Evolutionary conservation across 2,113 vertebrate species (phyloP), one percentile per base, ranked within the genome.

Genomic region (Peromyscus leucopus): DNA sequence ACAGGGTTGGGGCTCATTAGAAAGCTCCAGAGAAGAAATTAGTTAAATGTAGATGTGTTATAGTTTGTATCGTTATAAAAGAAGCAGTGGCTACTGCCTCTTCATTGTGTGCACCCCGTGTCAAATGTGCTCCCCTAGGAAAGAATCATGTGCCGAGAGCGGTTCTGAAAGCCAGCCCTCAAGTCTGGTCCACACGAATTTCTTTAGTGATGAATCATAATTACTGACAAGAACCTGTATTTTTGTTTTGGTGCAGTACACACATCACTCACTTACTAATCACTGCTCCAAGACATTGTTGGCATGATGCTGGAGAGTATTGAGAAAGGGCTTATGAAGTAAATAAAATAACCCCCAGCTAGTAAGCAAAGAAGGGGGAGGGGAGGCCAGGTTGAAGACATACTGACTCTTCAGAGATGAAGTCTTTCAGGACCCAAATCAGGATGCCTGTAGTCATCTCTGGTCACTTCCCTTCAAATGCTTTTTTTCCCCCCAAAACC

Each of bases 101-200:
- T 74, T 95, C 5, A 26, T 36, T 5, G 42, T 51, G 87, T 55
- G 5, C 36, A 80, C 85, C 26, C 1, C 1, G 51, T 55, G 26
- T 84, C 0, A 7, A 26, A n/a, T 39, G 93, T 75, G 92, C 96
- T 94, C 90, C 1, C 94, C 71, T 69, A 98, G 98, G 91, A 71
- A 97, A 98, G 1, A 91, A 96, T 8, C 75, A 90, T 36, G 85
- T 75, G 97, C 97, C 0, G 93, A 96, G 16, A 93, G 84, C 15
- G 67, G 48, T 72, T 96, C 95, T n/a, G 97, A 96, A 91, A 96
- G 90, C 5, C 92, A 95, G 31, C 95, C 93, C 46, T 96, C 97
- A 63, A 98, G 95, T 96, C 39, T 87, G 55, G 11, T 71, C 9
- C 55, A 6, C 69, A 31, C 71, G 1, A 42, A 33, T 87, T 55